Evolutionary conservation across 2,888 invertebrate genomes (phyloP).

Genomic region (Stenodema calcarata): DNA sequence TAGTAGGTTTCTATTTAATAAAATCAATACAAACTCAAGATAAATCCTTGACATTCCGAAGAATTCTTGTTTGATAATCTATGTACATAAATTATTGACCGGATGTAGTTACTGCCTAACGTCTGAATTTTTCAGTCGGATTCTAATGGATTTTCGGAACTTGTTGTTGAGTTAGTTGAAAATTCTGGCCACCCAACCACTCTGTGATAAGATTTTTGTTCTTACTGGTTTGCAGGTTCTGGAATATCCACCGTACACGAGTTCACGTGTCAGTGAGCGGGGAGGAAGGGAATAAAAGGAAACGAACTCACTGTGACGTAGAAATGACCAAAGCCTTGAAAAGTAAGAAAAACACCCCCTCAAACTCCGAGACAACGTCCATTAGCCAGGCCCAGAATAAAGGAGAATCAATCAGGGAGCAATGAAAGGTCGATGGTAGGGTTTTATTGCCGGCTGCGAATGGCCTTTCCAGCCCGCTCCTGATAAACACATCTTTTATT

Average conservation of each 20-base stretch:
- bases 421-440: constrained; percentile 37
- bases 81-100: too few species aligned
- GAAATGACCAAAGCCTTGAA: neutral
- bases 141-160: too few species aligned
- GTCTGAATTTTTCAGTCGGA: too few species aligned
- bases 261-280: neutral
- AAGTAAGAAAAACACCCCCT: constrained; percentile 10
- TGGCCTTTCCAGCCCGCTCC: constrained; percentile 24
- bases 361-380: constrained; percentile 17
- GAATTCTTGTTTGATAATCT: too few species aligned
- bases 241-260: neutral
- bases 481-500: constrained; percentile 47
- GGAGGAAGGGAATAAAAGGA: neutral
- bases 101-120: too few species aligned
- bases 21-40: too few species aligned
- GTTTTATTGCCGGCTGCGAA: constrained; percentile 32
- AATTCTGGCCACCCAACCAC: too few species aligned
- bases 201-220: too few species aligned
- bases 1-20: too few species aligned
- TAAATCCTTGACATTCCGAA: too few species aligned
- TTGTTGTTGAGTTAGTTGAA: too few species aligned
- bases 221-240: neutral
- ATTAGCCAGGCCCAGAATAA: constrained; percentile 26
- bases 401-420: constrained; percentile 43
- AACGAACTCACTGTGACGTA: constrained; percentile 11